These are phyloP conservation scores for Chelonia mydas DNA, from an alignment of 2,797 vertebrate genomes.

Conservation along the genomic window DNA sequence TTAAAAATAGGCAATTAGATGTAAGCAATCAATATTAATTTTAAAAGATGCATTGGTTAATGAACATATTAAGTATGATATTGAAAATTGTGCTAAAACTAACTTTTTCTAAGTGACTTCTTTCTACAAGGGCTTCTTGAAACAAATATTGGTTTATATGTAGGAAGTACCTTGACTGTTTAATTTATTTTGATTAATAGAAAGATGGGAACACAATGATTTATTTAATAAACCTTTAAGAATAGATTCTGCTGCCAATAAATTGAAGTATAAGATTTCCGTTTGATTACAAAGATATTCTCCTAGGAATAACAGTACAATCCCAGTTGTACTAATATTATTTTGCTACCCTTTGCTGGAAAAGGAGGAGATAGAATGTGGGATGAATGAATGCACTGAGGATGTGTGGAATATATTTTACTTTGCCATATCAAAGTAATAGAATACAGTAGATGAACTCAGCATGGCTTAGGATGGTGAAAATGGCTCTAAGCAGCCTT, in stretches of 20 bases:
- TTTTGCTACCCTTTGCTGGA: neutral
- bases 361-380: rapidly evolving
- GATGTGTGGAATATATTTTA: neutral
- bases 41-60: neutral
- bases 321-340: neutral
- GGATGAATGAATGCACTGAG: neutral
- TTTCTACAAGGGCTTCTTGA: neutral
- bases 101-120: neutral
- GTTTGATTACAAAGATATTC: neutral
- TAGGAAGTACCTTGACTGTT: rapidly evolving
- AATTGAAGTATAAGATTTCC: neutral
- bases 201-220: neutral
- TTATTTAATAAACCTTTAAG: neutral
- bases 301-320: neutral
- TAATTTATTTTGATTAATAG: neutral
- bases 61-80: neutral
- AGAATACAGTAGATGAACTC: neutral
- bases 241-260: neutral
- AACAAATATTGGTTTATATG: rapidly evolving
- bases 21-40: neutral
- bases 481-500: neutral
- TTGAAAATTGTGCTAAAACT: neutral
- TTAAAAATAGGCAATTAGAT: neutral
- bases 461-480: neutral
- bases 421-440: neutral